Evolutionary conservation across 2,888 invertebrate genomes (phyloP), one percentile per base, ranked within the genome.

Genomic region (Hyposoter dolosus): DNA sequence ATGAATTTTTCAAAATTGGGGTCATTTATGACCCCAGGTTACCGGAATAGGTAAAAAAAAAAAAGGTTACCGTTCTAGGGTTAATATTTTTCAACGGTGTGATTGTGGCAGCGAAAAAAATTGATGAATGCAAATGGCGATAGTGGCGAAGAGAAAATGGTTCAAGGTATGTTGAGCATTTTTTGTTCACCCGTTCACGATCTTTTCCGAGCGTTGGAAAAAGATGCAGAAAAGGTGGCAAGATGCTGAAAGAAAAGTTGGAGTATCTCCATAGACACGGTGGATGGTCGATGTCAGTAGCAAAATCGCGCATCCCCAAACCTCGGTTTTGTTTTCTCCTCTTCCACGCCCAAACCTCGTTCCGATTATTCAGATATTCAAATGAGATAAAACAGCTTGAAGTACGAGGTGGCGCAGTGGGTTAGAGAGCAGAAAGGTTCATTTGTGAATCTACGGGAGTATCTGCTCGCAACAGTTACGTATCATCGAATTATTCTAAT

Each of bases 401-500:
- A 23, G n/a, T 32, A 43, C 9, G 56, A 60, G 19, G 6, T 43
- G 56, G 74, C 23, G 2, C 43, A 10, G 53, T 56, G 66, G 68
- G 10, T 69, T 65, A 19, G 28, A 71, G 40, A 40, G 40, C 3
- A 1, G 40, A n/a, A 43, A 65, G 32, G 74, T 47, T 65, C 65
- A 69, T 81, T 83, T 71, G 76, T 43, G 72, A 84, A 81, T 81
- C 76, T 68, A 60, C 66, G 74, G 15, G 68, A 69, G 89, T 90
- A 91, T 92, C 93, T 93, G 93, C 89, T 89, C 92, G 93, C 93
- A 93, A 93, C 93, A 93, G 93, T 94, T 93, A 94, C 94, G 93
- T 93, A 94, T 94, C 91, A 93, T 93, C 91, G 92, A 93, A 94
- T 93, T 94, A 94, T 94, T 94, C 91, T 94, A 94, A 94, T 94